phyloP scores from a whole-genome alignment of 2,888 invertebrate genomes.

The Lucinisca nassula region DNA sequence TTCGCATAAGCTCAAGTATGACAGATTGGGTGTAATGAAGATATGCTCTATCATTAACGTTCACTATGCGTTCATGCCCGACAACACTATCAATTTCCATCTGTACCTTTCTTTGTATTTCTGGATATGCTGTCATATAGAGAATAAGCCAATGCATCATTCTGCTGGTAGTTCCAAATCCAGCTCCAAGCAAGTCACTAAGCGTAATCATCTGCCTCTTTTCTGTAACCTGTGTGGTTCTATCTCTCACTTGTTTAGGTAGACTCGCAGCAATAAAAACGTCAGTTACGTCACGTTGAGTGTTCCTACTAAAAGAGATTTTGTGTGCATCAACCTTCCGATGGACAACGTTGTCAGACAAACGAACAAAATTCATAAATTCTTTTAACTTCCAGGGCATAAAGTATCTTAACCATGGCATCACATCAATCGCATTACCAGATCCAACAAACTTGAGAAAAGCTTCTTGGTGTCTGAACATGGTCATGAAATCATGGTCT shows the following conservation, averaged over 20 bases:
- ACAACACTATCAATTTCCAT: conserved; percentile 73
- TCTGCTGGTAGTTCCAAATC: conserved; percentile 71
- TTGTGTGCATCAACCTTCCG: conserved; percentile 13
- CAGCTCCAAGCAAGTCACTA: conserved; percentile 73
- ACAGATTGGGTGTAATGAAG: conserved; percentile 73
- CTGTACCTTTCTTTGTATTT: conserved; percentile 70
- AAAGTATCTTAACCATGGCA: conserved; percentile 71
- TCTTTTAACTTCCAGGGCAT: conserved; percentile 38
- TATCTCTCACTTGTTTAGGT: conserved; percentile 8
- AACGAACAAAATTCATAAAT: conserved; percentile 40
- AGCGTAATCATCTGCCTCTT: conserved; percentile 58
- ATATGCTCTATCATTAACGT: conserved; percentile 45
- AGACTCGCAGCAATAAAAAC: conserved; percentile 58
- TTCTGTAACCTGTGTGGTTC: conserved; percentile 20
- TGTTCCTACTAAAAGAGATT: background rate
- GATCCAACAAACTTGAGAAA: conserved; percentile 54
- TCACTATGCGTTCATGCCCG: conserved; percentile 56
- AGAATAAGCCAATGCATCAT: conserved; percentile 71
- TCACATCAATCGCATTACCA: conserved; percentile 71
- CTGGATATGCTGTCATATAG: conserved; percentile 66
- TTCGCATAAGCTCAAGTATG: conserved; percentile 71
- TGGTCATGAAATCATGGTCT: conserved; percentile 41
- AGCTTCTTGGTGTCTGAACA: background rate
- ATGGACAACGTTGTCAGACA: background rate
- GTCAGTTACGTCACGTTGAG: conserved; percentile 73